Evolutionary conservation across 2,113 vertebrate genomes (phyloP).

Genomic region (Ochotona curzoniae): DNA sequence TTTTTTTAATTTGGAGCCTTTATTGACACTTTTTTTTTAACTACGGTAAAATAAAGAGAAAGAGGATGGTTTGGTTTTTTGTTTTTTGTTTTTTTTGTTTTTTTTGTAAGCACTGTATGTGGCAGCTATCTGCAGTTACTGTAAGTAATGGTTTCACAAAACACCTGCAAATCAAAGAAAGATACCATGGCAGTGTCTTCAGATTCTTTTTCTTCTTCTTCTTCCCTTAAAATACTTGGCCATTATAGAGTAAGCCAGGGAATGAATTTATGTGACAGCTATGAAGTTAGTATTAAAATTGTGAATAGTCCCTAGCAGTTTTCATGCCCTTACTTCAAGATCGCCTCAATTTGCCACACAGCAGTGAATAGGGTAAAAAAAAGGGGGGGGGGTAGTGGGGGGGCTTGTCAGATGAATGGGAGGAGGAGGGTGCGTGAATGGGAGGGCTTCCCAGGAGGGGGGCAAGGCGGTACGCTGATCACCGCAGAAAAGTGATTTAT

Average conservation of each 20-base stretch:
- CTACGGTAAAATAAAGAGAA: constrained; percentile 86
- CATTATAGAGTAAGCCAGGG: constrained; percentile 75
- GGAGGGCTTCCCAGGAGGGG: constrained; percentile 40
- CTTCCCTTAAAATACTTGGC: constrained; percentile 76
- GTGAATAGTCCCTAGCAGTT: constrained; percentile 85
- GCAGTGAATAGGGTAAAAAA: constrained; percentile 77
- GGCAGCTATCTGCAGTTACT: constrained; percentile 80
- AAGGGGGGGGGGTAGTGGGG: background rate
- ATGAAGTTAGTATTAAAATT: constrained; percentile 89
- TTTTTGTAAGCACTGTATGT: constrained; percentile 68
- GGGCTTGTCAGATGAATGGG: constrained; percentile 23
- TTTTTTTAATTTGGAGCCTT: constrained; percentile 76
- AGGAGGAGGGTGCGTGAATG: background rate
- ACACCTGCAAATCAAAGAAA: constrained; percentile 87
- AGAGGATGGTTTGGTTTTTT: constrained; percentile 48
- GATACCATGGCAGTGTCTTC: constrained; percentile 78
- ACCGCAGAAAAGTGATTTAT: constrained; percentile 73
- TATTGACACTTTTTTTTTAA: constrained; percentile 91
- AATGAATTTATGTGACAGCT: constrained; percentile 92
- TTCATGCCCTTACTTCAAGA: constrained; percentile 69
- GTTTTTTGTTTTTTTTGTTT: constrained; percentile 42
- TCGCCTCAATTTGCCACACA: constrained; percentile 81
- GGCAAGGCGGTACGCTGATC: background rate
- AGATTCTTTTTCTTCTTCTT: constrained; percentile 72
- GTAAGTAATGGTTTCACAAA: constrained; percentile 84